Evolutionary conservation across 2,888 invertebrate genomes (phyloP).

Genomic region (Tholera decimalis): DNA sequence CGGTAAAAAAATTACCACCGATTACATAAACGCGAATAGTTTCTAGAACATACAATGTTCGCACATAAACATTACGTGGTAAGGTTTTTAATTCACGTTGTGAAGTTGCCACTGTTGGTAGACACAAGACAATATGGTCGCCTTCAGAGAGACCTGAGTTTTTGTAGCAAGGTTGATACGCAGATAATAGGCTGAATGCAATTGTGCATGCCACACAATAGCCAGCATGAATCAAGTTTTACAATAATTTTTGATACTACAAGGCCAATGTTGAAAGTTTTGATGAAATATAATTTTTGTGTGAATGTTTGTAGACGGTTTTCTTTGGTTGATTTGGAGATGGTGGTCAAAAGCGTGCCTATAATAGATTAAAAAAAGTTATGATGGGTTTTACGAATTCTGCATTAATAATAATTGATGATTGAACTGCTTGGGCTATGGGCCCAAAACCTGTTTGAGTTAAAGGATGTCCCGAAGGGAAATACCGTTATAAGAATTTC

Average conservation of each 20-base stretch:
- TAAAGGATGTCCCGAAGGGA: too few species aligned
- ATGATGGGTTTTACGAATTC: too few species aligned
- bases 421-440: too few species aligned
- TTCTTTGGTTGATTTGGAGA: neutral
- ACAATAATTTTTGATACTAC: constrained; percentile 51
- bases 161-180: constrained; percentile 54
- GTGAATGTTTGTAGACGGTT: constrained; percentile 13
- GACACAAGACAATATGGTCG: constrained; percentile 42
- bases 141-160: constrained; percentile 16
- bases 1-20: constrained; percentile 4
- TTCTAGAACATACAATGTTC: constrained; percentile 19
- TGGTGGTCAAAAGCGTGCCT: neutral
- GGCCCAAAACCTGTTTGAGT: too few species aligned
- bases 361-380: too few species aligned
- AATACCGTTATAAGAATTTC: too few species aligned
- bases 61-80: constrained; percentile 16
- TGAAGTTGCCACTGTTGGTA: neutral
- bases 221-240: constrained; percentile 31
- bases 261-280: constrained; percentile 60
- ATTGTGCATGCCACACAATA: constrained; percentile 56
- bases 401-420: too few species aligned
- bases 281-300: constrained; percentile 34
- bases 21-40: constrained; percentile 31
- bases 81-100: constrained; percentile 2
- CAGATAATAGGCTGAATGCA: constrained; percentile 56